Evolutionary conservation across 2,888 invertebrate species (phyloP).

Genomic region (Hipparchia sbordonii): DNA sequence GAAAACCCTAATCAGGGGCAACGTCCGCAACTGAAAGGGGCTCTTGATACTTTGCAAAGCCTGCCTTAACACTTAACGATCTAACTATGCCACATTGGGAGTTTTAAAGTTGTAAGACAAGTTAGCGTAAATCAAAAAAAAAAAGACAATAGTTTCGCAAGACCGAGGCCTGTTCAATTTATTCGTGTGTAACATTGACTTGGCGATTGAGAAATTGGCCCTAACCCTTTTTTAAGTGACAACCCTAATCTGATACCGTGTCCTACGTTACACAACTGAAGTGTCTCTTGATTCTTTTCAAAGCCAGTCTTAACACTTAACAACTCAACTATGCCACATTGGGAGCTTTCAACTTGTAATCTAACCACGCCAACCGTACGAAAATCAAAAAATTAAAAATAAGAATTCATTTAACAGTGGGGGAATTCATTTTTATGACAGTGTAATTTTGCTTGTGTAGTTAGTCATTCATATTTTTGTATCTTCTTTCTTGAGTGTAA

Average conservation of each 20-base stretch:
- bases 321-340: slow-evolving; percentile 17
- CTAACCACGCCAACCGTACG: no score
- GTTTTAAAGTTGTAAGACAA: not conserved
- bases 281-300: slow-evolving; percentile 21
- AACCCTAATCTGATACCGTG: slow-evolving; percentile 24
- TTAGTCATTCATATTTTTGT: no score
- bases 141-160: no score
- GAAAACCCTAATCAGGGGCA: slow-evolving; percentile 23
- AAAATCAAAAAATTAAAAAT: not conserved
- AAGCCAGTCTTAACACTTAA: slow-evolving; percentile 20
- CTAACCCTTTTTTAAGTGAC: slow-evolving; percentile 18
- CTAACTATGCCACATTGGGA: slow-evolving; percentile 16
- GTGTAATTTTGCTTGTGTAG: no score
- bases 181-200: no score
- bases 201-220: no score
- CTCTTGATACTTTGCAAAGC: slow-evolving; percentile 24
- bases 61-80: slow-evolving; percentile 17
- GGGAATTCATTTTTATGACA: not conserved
- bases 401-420: no score
- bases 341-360: slow-evolving; percentile 6
- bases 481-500: no score
- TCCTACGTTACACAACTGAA: slow-evolving; percentile 18
- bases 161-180: no score
- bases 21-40: slow-evolving; percentile 17
- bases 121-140: no score